These are phyloP conservation scores for Hyposoter dolosus DNA, from an alignment of 2,888 invertebrate species.

Conservation along the genomic window DNA sequence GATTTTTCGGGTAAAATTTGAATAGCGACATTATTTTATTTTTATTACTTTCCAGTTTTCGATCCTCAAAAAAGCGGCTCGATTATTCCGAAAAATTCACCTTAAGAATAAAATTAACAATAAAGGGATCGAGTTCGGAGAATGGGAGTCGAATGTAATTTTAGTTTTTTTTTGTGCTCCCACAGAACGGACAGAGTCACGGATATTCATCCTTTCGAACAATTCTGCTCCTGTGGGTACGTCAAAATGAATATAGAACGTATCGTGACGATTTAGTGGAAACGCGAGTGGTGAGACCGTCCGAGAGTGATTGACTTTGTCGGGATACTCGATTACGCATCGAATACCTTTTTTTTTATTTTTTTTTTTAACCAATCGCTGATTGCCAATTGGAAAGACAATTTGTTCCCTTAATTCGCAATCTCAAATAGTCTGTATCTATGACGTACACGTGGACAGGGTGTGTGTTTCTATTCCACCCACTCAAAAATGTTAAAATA, in stretches of 20 bases:
- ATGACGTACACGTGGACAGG: background rate
- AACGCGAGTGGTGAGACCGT: conserved; percentile 72
- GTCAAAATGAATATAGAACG: background rate
- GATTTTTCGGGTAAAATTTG: no score
- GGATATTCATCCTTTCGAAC: no score
- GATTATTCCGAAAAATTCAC: no score
- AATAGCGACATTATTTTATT: no score
- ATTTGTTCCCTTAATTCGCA: conserved; percentile 70
- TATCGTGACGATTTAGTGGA: conserved; percentile 69
- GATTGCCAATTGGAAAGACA: conserved; percentile 80
- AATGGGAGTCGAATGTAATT: no score
- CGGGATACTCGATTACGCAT: conserved; percentile 70
- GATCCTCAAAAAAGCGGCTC: no score
- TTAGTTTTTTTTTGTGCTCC: no score
- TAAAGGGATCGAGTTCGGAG: no score
- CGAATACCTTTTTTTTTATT: conserved; percentile 74
- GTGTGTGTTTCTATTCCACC: background rate
- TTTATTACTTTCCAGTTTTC: no score
- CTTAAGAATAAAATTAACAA: no score
- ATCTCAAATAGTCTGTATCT: conserved; percentile 49
- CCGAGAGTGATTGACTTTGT: conserved; percentile 71
- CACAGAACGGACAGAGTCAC: no score
- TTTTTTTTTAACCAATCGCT: conserved; percentile 74
- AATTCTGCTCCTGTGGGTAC: no score
- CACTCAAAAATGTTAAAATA: background rate